These are phyloP conservation scores for Cephalotes varians DNA, from an alignment of 2,888 invertebrate genomes.

Conservation along the genomic window DNA sequence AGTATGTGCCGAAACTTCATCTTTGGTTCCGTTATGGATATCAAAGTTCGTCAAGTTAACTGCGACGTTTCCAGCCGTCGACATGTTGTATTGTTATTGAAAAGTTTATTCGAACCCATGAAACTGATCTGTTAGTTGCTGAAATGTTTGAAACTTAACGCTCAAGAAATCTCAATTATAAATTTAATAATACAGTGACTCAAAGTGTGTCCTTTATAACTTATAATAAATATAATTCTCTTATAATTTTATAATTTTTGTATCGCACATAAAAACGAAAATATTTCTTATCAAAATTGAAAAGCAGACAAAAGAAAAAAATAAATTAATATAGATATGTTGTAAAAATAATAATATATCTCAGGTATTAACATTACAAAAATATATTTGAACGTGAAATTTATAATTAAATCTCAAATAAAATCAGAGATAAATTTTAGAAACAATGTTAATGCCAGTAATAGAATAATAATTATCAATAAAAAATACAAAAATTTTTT, in stretches of 20 bases:
- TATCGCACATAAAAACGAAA: background rate
- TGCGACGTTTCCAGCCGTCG: background rate
- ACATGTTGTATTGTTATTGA: constrained; percentile 26
- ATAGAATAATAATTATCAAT: background rate
- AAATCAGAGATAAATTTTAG: background rate
- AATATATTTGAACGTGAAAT: background rate
- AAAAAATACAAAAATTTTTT: background rate
- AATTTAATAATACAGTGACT: background rate
- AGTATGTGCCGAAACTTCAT: constrained; percentile 25
- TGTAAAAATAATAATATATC: background rate
- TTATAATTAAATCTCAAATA: background rate
- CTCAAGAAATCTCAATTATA: constrained; percentile 7
- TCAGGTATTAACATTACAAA: background rate
- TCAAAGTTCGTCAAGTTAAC: constrained; percentile 32
- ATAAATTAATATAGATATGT: background rate
- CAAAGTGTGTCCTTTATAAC: background rate
- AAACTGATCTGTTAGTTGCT: constrained; percentile 36
- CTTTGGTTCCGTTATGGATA: constrained; percentile 24
- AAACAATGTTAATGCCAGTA: background rate
- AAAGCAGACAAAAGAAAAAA: background rate
- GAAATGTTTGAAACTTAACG: constrained; percentile 1
- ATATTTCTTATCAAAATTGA: background rate
- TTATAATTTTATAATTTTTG: background rate
- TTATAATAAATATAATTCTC: background rate
- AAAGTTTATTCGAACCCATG: constrained; percentile 29